phyloP scores from a whole-genome alignment of 2,113 vertebrate genomes.

The Thalassoma bifasciatum region DNA sequence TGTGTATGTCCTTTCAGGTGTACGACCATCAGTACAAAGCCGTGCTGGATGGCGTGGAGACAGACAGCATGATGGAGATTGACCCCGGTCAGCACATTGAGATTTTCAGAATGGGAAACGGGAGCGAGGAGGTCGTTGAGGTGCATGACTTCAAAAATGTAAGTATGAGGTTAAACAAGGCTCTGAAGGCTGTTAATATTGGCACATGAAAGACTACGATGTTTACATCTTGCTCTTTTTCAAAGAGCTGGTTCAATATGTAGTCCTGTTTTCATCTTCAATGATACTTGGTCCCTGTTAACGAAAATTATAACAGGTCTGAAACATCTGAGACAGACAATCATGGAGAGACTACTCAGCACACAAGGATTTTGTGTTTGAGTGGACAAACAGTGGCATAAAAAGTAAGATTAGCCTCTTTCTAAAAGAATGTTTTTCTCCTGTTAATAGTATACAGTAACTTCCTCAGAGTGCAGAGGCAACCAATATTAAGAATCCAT shows the following conservation, averaged over 20 bases:
- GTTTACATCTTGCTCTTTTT: slow-evolving; percentile 47
- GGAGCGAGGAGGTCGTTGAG: slow-evolving; percentile 91
- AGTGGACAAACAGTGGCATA: slow-evolving; percentile 21
- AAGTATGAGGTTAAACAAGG: slow-evolving; percentile 70
- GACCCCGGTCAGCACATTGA: slow-evolving; percentile 87
- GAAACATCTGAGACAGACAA: slow-evolving; percentile 20
- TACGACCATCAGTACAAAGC: slow-evolving; percentile 92
- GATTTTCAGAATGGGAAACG: slow-evolving; percentile 91
- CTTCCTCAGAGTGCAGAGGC: slow-evolving; percentile 35
- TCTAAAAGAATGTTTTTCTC: slow-evolving; percentile 22
- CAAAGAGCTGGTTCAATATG: slow-evolving; percentile 34
- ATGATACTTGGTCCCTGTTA: slow-evolving; percentile 12
- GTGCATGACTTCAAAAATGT: slow-evolving; percentile 97
- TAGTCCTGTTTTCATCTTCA: slow-evolving; percentile 36
- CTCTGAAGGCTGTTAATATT: neutral
- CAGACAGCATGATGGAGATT: slow-evolving; percentile 92
- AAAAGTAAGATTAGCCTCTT: slow-evolving; percentile 19
- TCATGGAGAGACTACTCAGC: slow-evolving; percentile 27
- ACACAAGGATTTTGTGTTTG: slow-evolving; percentile 24
- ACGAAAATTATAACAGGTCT: slow-evolving; percentile 33
- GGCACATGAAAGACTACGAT: slow-evolving; percentile 19
- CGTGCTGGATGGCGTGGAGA: slow-evolving; percentile 87
- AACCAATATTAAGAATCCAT: slow-evolving; percentile 59
- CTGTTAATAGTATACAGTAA: slow-evolving; percentile 50
- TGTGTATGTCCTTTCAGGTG: slow-evolving; percentile 82